Evolutionary conservation across 2,113 vertebrate species (phyloP), one percentile per base, ranked within the genome.

Genomic region (Urocitellus parryii): DNA sequence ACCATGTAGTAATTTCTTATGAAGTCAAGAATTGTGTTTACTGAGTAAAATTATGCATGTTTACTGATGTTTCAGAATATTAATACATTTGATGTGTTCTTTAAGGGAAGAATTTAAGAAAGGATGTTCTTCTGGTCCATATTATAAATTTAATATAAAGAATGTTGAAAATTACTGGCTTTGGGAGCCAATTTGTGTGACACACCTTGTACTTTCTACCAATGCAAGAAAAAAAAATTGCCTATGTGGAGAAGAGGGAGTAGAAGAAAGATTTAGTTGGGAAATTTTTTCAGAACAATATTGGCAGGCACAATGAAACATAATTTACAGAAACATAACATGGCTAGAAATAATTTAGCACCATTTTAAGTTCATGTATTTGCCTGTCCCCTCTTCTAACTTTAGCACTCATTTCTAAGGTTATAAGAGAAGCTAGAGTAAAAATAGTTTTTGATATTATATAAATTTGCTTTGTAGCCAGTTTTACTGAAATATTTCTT

Each of bases 141-240:
- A 45, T 51, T 90, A 39, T 96, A 65, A 92, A 51, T 88, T 73
- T 95, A 68, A 65, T 88, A 74, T 79, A 78, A 94, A 93, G 45
- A 80, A 48, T 81, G 9, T 77, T 90, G 32, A 53, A 92, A 93
- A 32, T 25, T 61, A 81, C 76, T 90, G 10, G 9, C 17, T 84
- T 81, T 85, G 20, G 45, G 39, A 79, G 27, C 32, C n/a, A 68
- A n/a, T 70, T 70, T 97, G 32, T 68, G 9, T 87, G 48, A 48
- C 6, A 87, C 85, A 67, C 56, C 67, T 90, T 76, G 27, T 70
- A 65, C 48, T 84, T 82, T 56, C 80, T 92, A 13, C 63, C 27
- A 79, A 25, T 61, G 11, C 22, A 67, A 13, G 39, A 37, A 83
- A 25, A 73, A 86, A 77, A n/a, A 42, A 2, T 93, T 86, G 32